Percentiles rank a stretch among this genome's conserved stretches.
Evolutionary conservation across 2,888 invertebrate genomes (phyloP).

Genomic region (Plebejus argus): DNA sequence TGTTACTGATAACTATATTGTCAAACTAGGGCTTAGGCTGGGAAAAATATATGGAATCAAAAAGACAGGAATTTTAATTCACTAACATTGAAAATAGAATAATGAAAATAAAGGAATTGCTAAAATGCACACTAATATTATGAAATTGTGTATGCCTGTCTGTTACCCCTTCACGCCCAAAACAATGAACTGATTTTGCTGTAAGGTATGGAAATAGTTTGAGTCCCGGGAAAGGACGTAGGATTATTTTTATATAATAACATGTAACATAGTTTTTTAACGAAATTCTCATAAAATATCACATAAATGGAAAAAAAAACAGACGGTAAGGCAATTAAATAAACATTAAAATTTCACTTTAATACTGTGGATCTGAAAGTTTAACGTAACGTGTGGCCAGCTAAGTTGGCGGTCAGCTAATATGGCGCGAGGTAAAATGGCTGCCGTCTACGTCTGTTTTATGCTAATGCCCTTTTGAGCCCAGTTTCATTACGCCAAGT

Average conservation of each 20-base stretch:
- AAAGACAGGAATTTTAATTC: too few species aligned
- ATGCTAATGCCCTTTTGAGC: slow-evolving; percentile 15
- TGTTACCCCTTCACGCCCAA: too few species aligned
- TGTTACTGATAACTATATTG: neutral
- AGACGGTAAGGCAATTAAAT: neutral
- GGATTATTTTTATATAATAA: too few species aligned
- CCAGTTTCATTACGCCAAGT: slow-evolving; percentile 19
- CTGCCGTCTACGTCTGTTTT: neutral
- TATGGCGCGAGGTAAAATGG: slow-evolving; percentile 18
- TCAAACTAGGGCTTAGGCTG: neutral
- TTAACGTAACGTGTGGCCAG: neutral
- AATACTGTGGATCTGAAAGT: neutral
- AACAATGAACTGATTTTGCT: too few species aligned
- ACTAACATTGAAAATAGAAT: too few species aligned
- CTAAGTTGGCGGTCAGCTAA: slow-evolving; percentile 13
- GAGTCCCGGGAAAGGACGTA: too few species aligned
- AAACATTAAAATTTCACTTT: neutral
- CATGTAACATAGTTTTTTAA: too few species aligned
- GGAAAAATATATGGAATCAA: too few species aligned
- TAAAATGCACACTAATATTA: too few species aligned
- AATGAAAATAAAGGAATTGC: too few species aligned
- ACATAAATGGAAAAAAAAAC: neutral
- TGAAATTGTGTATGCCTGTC: too few species aligned
- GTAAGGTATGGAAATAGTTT: too few species aligned
- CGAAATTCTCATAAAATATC: neutral